Evolutionary conservation across 2,797 vertebrate species (phyloP).

Genomic region (Epinephelus malabaricus): DNA sequence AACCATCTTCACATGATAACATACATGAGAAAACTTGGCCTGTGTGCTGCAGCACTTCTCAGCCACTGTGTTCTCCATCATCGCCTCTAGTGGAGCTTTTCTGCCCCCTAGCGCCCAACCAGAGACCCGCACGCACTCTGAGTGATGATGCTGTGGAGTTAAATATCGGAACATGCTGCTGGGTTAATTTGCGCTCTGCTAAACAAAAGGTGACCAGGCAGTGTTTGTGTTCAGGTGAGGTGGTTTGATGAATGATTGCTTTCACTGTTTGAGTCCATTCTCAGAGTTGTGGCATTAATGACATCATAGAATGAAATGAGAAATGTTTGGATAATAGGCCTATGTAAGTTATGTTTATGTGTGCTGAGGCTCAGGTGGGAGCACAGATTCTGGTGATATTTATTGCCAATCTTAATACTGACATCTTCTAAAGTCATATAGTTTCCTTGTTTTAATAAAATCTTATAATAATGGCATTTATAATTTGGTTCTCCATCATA

Average conservation of each 20-base stretch:
- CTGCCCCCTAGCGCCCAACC: slow-evolving; percentile 80
- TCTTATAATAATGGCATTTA: neutral
- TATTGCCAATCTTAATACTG: neutral
- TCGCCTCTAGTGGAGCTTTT: slow-evolving; percentile 77
- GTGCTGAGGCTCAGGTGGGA: neutral
- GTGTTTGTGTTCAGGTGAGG: slow-evolving; percentile 27
- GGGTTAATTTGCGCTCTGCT: slow-evolving; percentile 36
- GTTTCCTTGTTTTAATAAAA: neutral
- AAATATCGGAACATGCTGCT: slow-evolving; percentile 21
- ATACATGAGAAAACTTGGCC: slow-evolving; percentile 40
- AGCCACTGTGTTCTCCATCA: neutral
- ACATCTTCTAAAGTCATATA: neutral
- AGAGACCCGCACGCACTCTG: neutral
- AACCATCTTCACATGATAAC: slow-evolving; percentile 16
- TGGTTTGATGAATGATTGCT: slow-evolving; percentile 9
- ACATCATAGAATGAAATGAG: neutral
- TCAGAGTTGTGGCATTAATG: neutral
- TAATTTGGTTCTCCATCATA: neutral
- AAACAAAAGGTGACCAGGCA: slow-evolving; percentile 26
- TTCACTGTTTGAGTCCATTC: slow-evolving; percentile 21
- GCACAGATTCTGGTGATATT: neutral
- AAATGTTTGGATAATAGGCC: neutral
- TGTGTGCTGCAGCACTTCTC: slow-evolving; percentile 21
- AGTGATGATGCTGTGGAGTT: neutral
- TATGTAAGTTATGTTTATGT: neutral